A percentile compares a stretch with the other conserved stretches of the same genome.
phyloP scores from a whole-genome alignment of 2,888 invertebrate genomes.

The Chloroclystis v-ata region DNA sequence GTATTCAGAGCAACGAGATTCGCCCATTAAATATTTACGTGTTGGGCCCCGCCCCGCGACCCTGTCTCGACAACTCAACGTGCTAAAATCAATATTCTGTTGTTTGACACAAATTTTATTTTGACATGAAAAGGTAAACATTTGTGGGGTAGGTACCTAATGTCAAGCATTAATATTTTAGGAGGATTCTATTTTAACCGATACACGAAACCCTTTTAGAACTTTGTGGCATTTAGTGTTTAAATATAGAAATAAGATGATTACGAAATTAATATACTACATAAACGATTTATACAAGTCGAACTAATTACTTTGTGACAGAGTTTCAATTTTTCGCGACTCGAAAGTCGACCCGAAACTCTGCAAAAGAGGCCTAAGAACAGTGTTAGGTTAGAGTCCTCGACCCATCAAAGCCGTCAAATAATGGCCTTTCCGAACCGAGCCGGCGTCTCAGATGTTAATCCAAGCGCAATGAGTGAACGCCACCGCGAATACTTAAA shows the following conservation, averaged over 20 bases:
- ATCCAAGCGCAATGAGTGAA: constrained; percentile 51
- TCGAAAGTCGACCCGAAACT: constrained; percentile 68
- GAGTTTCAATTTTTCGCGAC: constrained; percentile 73
- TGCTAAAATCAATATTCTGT: constrained; percentile 73
- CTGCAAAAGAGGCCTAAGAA: constrained; percentile 74
- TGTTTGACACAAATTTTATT: constrained; percentile 62
- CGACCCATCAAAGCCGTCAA: constrained; percentile 80
- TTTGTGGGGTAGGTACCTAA: background rate
- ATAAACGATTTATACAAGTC: too few relatives aligned
- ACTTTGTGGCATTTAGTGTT: too few relatives aligned
- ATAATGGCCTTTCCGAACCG: constrained; percentile 83
- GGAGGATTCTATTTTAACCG: too few relatives aligned
- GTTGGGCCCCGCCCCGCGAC: constrained; percentile 49
- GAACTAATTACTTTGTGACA: constrained; percentile 34
- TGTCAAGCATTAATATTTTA: background rate
- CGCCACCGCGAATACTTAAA: background rate
- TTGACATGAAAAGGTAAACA: background rate
- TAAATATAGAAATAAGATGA: too few relatives aligned
- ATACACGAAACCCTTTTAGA: too few relatives aligned
- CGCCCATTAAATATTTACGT: constrained; percentile 75
- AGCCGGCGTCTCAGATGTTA: constrained; percentile 80
- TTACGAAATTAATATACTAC: too few relatives aligned
- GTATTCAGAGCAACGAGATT: constrained; percentile 65
- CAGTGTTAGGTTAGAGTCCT: constrained; percentile 74
- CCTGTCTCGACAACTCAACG: constrained; percentile 71